Base-by-base conservation (phyloP, 2,888 invertebrate genomes). In the Caenorhabditis parvicauda region DNA sequence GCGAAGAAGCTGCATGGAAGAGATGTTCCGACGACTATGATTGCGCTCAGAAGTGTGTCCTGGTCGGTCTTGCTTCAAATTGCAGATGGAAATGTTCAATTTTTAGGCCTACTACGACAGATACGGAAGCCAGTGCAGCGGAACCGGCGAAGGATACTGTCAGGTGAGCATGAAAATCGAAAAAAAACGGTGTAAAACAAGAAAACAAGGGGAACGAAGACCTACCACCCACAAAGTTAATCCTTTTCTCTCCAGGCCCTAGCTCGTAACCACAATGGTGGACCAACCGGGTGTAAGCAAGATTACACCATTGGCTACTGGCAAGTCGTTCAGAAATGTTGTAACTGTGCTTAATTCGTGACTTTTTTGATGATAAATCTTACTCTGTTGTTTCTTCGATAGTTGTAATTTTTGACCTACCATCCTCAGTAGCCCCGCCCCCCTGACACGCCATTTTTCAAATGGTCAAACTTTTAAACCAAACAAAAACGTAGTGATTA, bases 1-100 rank as follows among this genome's bases (percentile, higher is more conserved):
- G 28, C 21, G 32, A 32, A n/a, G 59, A 69, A n/a, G 27, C 48
- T 9, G 72, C 66, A 4, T 71, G 71, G 71, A 71, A 71, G 45
- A 35, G 58, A 24, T 71, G 70, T 46, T 52, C 70, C 25, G 55
- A 47, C 14, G 63, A 70, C 51, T 64, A 70, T 27, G 45, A 28
- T 38, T 70, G 70, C 41, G 45, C 70, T 28, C 39, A 37, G 9
- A 37, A 46, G 19, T 70, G 70, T 35, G 50, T 70, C 21, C n/a
- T 47, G 2, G 63, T 63, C 24, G 19, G 19, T 2, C n/a, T 25
- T 27, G 22, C n/a, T 32, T 12, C n/a, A 32, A 32, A 12, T 32
- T 32, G 9, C 35, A 32, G n/a, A n/a, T 12, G n/a, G n/a, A 32
- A 32, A 12, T n/a, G 35, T 32, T 12, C 35, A 12, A 12, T 32